These are phyloP conservation scores for Struthio camelus DNA, from an alignment of 2,113 vertebrate genomes.

Conservation along the genomic window DNA sequence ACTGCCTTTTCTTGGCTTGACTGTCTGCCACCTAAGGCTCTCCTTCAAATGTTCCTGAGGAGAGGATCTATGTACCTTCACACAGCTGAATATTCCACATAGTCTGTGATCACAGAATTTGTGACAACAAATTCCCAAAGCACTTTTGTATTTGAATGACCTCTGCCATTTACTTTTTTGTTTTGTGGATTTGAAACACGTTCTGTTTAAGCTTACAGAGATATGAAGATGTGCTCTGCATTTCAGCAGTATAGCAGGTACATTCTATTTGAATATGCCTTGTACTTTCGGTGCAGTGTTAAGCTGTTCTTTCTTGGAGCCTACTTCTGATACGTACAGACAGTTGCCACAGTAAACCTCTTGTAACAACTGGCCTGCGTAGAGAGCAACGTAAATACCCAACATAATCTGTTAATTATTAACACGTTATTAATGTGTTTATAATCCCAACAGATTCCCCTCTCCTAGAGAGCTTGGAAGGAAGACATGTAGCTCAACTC, in stretches of 20 bases:
- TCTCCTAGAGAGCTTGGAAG: neutral
- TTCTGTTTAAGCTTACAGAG: neutral
- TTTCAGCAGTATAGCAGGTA: neutral
- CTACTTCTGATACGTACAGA: neutral
- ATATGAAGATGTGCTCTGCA: neutral
- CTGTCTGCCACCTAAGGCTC: accelerated
- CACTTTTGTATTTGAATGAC: neutral
- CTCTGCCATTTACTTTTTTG: neutral
- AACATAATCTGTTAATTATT: neutral
- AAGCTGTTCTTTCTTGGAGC: neutral
- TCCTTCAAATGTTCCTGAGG: neutral
- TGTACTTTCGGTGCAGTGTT: neutral
- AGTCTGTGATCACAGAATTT: neutral
- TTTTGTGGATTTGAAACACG: neutral
- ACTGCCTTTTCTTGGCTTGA: neutral
- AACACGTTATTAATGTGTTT: no score
- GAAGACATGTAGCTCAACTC: neutral
- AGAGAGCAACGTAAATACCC: neutral
- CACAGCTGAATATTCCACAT: neutral
- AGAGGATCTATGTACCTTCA: neutral
- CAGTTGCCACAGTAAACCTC: neutral
- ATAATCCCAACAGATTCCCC: neutral
- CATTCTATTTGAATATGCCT: neutral
- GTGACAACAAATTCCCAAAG: neutral
- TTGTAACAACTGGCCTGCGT: neutral